Conservation (phyloP, 2,888 invertebrate genomes). For the Cabera pusaria region DNA sequence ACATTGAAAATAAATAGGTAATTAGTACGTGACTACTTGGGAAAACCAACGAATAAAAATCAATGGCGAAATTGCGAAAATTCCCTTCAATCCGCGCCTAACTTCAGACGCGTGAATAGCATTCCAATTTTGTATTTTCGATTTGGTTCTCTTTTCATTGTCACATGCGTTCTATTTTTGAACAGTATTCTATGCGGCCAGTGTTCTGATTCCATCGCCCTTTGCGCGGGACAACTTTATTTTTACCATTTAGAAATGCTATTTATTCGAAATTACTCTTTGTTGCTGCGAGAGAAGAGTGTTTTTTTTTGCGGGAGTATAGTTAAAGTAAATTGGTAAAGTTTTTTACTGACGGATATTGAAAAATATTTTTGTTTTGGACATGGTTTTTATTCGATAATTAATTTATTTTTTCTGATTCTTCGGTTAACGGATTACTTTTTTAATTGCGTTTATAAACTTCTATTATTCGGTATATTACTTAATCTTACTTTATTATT, state of each 20-base stretch:
- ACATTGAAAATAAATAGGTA: too few relatives aligned
- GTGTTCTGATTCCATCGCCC: slow-evolving; percentile 44
- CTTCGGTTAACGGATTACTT: too few relatives aligned
- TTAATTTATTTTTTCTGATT: too few relatives aligned
- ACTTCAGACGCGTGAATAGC: slow-evolving; percentile 21
- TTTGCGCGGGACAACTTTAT: slow-evolving; percentile 39
- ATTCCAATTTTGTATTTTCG: slow-evolving; percentile 42
- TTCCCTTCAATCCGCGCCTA: too few relatives aligned
- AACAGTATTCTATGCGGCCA: slow-evolving; percentile 50
- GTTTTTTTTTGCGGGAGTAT: neutral
- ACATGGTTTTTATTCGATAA: too few relatives aligned
- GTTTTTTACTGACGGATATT: slow-evolving; percentile 19
- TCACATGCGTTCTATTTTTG: slow-evolving; percentile 56
- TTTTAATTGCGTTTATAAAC: too few relatives aligned
- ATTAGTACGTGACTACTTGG: too few relatives aligned
- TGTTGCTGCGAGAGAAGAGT: neutral
- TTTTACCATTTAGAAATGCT: slow-evolving; percentile 15
- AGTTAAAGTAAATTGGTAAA: slow-evolving; percentile 2
- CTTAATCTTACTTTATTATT: too few relatives aligned
- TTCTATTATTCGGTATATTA: too few relatives aligned
- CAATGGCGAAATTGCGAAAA: too few relatives aligned
- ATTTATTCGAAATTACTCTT: slow-evolving; percentile 4
- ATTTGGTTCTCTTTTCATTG: slow-evolving; percentile 51
- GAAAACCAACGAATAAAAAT: too few relatives aligned
- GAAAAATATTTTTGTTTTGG: slow-evolving; percentile 24